phyloP scores from a whole-genome alignment of 2,888 invertebrate species.

The Notodonta ziczac region DNA sequence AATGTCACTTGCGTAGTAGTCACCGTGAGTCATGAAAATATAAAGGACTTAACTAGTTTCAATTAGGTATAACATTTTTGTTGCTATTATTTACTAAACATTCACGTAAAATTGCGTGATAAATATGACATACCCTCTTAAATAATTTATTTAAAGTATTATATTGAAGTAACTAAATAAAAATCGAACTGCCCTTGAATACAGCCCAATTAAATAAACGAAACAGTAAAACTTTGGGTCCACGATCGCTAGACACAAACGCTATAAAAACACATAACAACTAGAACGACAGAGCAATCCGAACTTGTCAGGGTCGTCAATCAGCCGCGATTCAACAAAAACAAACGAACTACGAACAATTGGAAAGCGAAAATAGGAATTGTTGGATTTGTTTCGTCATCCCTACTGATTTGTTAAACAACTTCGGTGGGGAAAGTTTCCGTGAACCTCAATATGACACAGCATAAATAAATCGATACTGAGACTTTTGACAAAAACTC shows the following conservation, averaged over 20 bases:
- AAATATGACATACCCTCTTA: too few species aligned
- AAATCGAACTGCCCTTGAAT: not conserved
- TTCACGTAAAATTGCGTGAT: too few species aligned
- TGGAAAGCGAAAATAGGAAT: conserved; percentile 40
- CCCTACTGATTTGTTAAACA: conserved; percentile 50
- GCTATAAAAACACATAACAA: conserved; percentile 36
- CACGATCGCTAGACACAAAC: conserved; percentile 19
- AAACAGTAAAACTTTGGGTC: conserved; percentile 32
- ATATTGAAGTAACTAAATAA: too few species aligned
- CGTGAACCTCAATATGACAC: conserved; percentile 27
- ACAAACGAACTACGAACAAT: conserved; percentile 36
- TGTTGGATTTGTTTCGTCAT: conserved; percentile 51
- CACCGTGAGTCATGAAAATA: too few species aligned
- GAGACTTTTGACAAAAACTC: not conserved
- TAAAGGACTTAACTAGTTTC: too few species aligned
- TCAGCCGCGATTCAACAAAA: conserved; percentile 45
- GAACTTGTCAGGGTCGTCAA: conserved; percentile 46
- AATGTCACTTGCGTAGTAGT: not conserved
- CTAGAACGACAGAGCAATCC: conserved; percentile 45
- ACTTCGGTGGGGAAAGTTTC: conserved; percentile 26
- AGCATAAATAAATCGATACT: conserved; percentile 16
- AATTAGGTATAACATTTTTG: too few species aligned
- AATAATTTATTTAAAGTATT: too few species aligned
- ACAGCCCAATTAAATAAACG: conserved; percentile 18
- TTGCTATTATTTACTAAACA: too few species aligned